Evolutionary conservation across 2,113 vertebrate genomes (phyloP), one percentile per base, ranked within the genome.

Genomic region (Dicentrarchus labrax): DNA sequence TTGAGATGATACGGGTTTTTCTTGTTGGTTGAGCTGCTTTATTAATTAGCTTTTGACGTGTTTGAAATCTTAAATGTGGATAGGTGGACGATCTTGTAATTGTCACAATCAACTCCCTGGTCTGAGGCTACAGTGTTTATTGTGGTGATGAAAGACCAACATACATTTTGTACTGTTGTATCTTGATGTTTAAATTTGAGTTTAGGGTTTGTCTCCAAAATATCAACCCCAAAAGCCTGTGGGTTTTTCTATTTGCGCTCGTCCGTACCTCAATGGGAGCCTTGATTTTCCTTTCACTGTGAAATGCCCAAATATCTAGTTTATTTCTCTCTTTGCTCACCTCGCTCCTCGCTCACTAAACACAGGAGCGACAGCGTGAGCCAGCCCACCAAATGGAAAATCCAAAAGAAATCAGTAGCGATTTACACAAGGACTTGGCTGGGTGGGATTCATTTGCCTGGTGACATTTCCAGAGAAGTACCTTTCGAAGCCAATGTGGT

Each of bases 381-480:
- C 76, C 54, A 54, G 68, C 82, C 82, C 74, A 80, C 78, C 83
- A 90, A 91, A 89, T 88, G 71, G 87, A 94, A 91, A 89, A 82
- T 83, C 86, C 77, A 83, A 84, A 88, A 82, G 82, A 89, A 92
- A 91, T 88, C 84, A 72, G 82, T 71, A 74, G 84, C 77, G 62
- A 87, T 92, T 91, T 89, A 80, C 88, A 71, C 77, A 53, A 72
- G 75, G 88, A 88, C 70, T 65, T 79, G 76, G 65, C 78, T 80
- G 71, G 82, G 77, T 83, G 70, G 80, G 78, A 91, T 87, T 88
- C 82, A 92, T 94, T 94, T 94, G 89, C 88, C 77, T 88, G 0
- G 56, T 93, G 93, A 91, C 92, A 92, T 94, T 93, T 94, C 82
- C 92, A 85, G 85, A 93, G 90, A 84, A 88, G 83, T 81, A 83